A percentile compares a stretch with the other conserved stretches of the same genome.
Evolutionary conservation across 2,797 vertebrate genomes (phyloP).

Genomic region (Poeciliopsis paucimaculata): DNA sequence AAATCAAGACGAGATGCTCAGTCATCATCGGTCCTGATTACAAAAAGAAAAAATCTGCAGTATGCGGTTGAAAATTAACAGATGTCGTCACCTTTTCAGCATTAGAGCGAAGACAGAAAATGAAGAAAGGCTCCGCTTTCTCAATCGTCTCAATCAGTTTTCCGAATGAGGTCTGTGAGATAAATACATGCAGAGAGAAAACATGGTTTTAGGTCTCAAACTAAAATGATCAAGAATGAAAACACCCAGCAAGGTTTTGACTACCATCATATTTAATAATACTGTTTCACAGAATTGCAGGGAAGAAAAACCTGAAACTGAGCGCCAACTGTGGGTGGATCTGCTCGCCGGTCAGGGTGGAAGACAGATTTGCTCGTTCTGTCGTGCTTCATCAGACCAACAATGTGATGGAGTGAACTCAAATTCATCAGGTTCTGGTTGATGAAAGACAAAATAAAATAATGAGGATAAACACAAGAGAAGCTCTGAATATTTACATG

Average conservation of each 20-base stretch:
- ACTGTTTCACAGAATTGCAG: background rate
- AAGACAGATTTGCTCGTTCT: slow-evolving; percentile 86
- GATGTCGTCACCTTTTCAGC: slow-evolving; percentile 85
- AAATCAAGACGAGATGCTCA: slow-evolving; percentile 12
- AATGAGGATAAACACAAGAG: background rate
- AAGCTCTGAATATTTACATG: background rate
- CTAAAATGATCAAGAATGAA: background rate
- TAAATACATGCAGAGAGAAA: background rate
- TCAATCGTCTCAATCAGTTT: slow-evolving; percentile 87
- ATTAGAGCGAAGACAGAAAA: slow-evolving; percentile 93
- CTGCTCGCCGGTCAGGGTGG: slow-evolving; percentile 87
- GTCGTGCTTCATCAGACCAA: slow-evolving; percentile 87
- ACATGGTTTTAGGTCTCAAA: background rate
- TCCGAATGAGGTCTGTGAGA: slow-evolving; percentile 85
- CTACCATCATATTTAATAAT: background rate
- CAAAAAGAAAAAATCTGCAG: background rate
- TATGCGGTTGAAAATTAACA: background rate
- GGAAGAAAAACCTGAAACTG: slow-evolving; percentile 90
- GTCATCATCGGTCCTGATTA: background rate
- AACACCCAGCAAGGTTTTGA: background rate
- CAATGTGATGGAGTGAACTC: slow-evolving; percentile 88
- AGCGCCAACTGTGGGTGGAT: slow-evolving; percentile 85
- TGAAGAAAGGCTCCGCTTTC: slow-evolving; percentile 91
- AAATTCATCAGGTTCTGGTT: slow-evolving; percentile 90
- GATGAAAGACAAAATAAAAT: slow-evolving; percentile 8